Evolutionary conservation across 2,797 vertebrate genomes (phyloP).

Genomic region (Avahi laniger): DNA sequence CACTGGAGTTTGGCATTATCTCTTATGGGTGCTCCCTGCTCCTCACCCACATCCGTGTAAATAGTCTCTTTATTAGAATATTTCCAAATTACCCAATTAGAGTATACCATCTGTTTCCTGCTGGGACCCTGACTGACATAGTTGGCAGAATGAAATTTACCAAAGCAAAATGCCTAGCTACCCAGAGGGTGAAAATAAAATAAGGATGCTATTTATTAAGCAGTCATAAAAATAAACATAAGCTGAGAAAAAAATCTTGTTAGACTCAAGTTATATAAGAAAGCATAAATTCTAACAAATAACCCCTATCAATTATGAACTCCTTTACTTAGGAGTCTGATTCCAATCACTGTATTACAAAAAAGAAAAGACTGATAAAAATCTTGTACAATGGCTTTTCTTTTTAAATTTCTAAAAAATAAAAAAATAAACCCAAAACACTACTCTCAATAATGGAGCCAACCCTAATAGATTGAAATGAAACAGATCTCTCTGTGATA

Average conservation of each 20-base stretch:
- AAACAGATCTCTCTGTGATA: neutral
- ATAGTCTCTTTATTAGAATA: constrained; percentile 26
- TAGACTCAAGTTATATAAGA: constrained; percentile 13
- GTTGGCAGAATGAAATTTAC: constrained; percentile 44
- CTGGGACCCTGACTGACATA: constrained; percentile 13
- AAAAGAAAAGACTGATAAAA: neutral
- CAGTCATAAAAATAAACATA: constrained; percentile 49
- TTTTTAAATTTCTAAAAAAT: neutral
- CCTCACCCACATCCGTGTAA: neutral
- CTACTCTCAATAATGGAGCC: neutral
- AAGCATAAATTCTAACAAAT: constrained; percentile 36
- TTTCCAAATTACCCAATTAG: constrained; percentile 20
- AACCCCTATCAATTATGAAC: neutral
- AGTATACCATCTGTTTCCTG: neutral
- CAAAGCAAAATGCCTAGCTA: constrained; percentile 40
- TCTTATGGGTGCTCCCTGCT: neutral
- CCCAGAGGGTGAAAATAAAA: constrained; percentile 34
- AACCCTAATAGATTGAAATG: neutral
- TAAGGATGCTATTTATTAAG: constrained; percentile 40
- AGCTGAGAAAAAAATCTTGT: neutral
- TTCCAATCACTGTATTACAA: neutral
- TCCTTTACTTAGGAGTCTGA: constrained; percentile 1
- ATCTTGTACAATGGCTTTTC: neutral
- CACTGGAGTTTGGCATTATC: neutral
- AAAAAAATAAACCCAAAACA: neutral